Evolutionary conservation across 1,140 invertebrate species (phyloP).

Genomic region (Trinorchestia longiramus): DNA sequence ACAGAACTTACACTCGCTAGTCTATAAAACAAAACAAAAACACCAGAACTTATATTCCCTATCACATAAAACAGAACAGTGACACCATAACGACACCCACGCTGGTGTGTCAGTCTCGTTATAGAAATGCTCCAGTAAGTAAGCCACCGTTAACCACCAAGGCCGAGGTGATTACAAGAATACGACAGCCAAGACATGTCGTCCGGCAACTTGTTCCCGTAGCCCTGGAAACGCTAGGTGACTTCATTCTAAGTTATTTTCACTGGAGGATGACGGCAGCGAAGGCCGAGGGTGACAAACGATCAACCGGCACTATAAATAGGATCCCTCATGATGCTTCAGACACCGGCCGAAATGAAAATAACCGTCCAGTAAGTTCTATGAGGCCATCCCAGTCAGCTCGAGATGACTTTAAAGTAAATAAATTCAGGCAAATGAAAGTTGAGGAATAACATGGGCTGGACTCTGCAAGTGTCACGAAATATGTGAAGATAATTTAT

Average conservation of each 20-base stretch:
- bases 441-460: neutral
- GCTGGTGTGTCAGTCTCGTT: neutral
- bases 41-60: neutral
- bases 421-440: neutral
- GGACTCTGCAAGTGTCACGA: neutral
- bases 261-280: neutral
- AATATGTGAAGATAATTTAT: neutral
- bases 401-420: neutral
- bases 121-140: neutral
- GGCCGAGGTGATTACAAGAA: neutral
- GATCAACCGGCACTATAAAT: neutral
- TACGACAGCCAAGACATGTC: neutral
- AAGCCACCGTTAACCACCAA: slow-evolving; percentile 17
- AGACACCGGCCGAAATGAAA: neutral
- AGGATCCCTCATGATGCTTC: neutral
- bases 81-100: neutral
- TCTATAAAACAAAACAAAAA: neutral
- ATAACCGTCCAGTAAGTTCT: neutral
- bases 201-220: neutral
- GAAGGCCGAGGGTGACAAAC: neutral
- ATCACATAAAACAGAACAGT: neutral
- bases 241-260: neutral
- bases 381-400: neutral
- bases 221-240: neutral
- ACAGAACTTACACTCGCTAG: neutral